Evolutionary conservation across 2,797 vertebrate genomes (phyloP), one percentile per base, ranked within the genome.

Genomic region (Propithecus deckenii): DNA sequence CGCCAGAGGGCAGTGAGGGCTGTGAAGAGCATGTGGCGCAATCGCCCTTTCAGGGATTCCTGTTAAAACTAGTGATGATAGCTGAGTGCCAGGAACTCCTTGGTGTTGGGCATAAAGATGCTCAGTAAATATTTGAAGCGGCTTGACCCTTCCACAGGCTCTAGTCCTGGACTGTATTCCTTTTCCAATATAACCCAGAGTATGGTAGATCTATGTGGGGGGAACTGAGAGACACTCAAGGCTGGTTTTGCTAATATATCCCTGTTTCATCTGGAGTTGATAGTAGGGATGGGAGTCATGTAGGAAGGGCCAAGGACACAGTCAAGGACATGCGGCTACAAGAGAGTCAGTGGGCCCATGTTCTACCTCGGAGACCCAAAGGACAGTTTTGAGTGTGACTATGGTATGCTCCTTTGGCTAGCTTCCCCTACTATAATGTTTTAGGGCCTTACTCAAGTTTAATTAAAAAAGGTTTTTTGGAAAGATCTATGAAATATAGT

Each of bases 1-100:
- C 79, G 55, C 14, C 91, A 85, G 69, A 90, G 61, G 46, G 72
- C 85, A 87, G 43, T 38, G 55, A 80, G 75, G 43, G 22, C 81
- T 32, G 14, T 59, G 61, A 50, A 87, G 80, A 88, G 76, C 75
- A 92, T 46, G 63, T 65, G 79, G 59, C 61, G 69, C 65, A 76
- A 96, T 88, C 28, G 48, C 4, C 7, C 52, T 50, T 74, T 88
- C 35, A 41, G 88, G 28, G 35, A 83, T 74, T 80, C 72, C 79
- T 96, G 92, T 93, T 35, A 9, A 85, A 76, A 87, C 91, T 89
- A 69, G 93, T 46, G 41, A 46, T 72, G 17, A 65, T 23, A 76
- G 30, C 41, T 48, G 25, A 41, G 38, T 92, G 55, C 91, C 96
- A 96, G 84, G 69, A 94, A 55, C 75, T 75, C 10, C 14, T 85